A percentile compares a stretch with the other conserved stretches of the same genome.
phyloP scores from a whole-genome alignment of 64 coral and sea anemone species.

The Hydrozoanthus tunicans region DNA sequence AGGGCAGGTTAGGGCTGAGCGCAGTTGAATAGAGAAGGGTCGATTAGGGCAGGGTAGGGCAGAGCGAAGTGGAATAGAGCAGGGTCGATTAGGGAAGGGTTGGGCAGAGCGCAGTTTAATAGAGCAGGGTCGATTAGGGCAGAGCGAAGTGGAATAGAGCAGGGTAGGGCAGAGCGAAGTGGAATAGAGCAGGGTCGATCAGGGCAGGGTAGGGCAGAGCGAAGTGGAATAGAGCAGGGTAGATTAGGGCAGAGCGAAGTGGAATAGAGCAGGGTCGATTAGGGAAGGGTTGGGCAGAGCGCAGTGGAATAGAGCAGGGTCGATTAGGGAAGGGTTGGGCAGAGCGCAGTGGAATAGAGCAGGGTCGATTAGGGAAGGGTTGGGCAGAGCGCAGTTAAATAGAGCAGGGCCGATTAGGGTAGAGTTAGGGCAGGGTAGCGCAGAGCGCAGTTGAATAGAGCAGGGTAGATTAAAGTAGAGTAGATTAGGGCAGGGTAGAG shows the following conservation, averaged over 20 bases:
- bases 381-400: neutral
- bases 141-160: too few relatives aligned
- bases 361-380: neutral
- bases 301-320: neutral
- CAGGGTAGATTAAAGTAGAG: neutral
- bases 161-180: neutral
- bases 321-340: constrained; percentile 8
- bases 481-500: constrained; percentile 23
- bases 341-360: constrained; percentile 3
- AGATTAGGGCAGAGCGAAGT: too few relatives aligned
- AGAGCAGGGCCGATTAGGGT: neutral
- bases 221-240: neutral
- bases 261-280: neutral
- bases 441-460: neutral
- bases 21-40: neutral
- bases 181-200: neutral
- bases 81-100: too few relatives aligned
- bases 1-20: neutral
- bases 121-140: too few relatives aligned
- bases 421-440: neutral
- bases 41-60: neutral
- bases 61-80: too few relatives aligned
- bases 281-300: neutral
- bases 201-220: neutral
- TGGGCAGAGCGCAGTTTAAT: too few relatives aligned